Percentiles rank a stretch among this genome's conserved stretches.
Conservation (phyloP, 2,797 vertebrate genomes). For the Gadopsis bispinosus region DNA sequence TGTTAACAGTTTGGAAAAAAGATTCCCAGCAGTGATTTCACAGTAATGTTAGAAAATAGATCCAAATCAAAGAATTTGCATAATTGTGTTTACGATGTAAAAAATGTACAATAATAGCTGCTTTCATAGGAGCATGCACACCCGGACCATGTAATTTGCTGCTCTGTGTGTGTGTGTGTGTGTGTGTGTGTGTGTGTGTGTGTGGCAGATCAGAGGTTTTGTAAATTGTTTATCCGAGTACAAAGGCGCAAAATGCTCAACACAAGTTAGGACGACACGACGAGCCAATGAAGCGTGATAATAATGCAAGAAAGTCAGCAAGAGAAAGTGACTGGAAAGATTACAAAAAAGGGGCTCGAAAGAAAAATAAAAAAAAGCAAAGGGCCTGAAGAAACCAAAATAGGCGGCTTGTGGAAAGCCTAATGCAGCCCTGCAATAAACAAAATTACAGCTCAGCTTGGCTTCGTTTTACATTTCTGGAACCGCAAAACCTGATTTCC, state of each 20-base stretch:
- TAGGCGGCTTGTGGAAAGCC: constrained; percentile 64
- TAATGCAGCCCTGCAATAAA: constrained; percentile 70
- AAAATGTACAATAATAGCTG: constrained; percentile 44
- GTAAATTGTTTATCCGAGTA: constrained; percentile 61
- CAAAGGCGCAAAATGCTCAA: constrained; percentile 44
- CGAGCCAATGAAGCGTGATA: constrained; percentile 52
- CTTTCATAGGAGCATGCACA: constrained; percentile 40
- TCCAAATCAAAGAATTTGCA: constrained; percentile 47
- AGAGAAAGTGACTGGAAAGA: constrained; percentile 45
- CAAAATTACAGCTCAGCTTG: constrained; percentile 74
- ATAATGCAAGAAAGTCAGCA: constrained; percentile 53
- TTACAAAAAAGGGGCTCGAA: constrained; percentile 38
- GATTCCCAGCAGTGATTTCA: constrained; percentile 22
- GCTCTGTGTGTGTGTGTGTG: constrained; percentile 16
- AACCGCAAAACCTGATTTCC: constrained; percentile 67
- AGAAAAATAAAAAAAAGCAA: constrained; percentile 52
- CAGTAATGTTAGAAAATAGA: constrained; percentile 25
- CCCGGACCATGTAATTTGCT: constrained; percentile 43
- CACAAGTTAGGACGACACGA: constrained; percentile 34
- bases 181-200: constrained; percentile 19
- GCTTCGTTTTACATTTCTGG: constrained; percentile 61
- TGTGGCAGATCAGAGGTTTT: constrained; percentile 54
- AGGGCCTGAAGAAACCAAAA: constrained; percentile 56
- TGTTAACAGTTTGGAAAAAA: constrained; percentile 25
- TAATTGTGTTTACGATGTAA: constrained; percentile 58